Evolutionary conservation across 2,888 invertebrate species (phyloP), one percentile per base, ranked within the genome.

Genomic region (Cephus pulcher): DNA sequence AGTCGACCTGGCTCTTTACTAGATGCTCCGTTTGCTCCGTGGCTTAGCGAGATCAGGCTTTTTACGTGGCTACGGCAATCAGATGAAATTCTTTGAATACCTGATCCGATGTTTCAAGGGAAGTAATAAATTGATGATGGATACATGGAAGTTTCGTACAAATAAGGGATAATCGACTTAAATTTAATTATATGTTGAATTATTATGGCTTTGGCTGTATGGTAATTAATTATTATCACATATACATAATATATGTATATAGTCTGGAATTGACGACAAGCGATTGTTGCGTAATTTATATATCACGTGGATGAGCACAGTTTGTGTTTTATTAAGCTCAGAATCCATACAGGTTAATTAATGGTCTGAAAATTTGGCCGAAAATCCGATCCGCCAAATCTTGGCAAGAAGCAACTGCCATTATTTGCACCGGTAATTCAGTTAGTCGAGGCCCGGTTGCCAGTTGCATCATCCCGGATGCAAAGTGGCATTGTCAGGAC

Each of bases 391-490:
- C 87, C 86, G 84, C 82, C 87, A 88, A 89, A 90, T 90, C 89
- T 88, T 89, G 86, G 88, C 87, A 87, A 86, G 88, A 88, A 88
- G 87, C 86, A 84, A 86, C 83, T 85, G 86, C 88, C 87, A 86
- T 89, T 89, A 91, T 91, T 90, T 90, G 90, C 90, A 90, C 90
- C 91, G 85, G 89, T 90, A 90, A 91, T 91, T 88, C 83, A 86
- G 87, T 88, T 87, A 87, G 86, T 81, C 79, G 80, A 77, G 82
- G 78, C 75, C 86, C 82, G 80, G 86, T 85, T 85, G 84, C 80
- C 83, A 83, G 86, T 82, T 79, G 82, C 81, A 81, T 76, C 84
- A 84, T 83, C 81, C 56, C 83, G 82, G 87, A 90, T 87, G 87
- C 87, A 88, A 88, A 90, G 87, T 89, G 87, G 86, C 87, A 89